phyloP scores from a whole-genome alignment of 2,113 vertebrate species.

The Rhinolophus sinicus region DNA sequence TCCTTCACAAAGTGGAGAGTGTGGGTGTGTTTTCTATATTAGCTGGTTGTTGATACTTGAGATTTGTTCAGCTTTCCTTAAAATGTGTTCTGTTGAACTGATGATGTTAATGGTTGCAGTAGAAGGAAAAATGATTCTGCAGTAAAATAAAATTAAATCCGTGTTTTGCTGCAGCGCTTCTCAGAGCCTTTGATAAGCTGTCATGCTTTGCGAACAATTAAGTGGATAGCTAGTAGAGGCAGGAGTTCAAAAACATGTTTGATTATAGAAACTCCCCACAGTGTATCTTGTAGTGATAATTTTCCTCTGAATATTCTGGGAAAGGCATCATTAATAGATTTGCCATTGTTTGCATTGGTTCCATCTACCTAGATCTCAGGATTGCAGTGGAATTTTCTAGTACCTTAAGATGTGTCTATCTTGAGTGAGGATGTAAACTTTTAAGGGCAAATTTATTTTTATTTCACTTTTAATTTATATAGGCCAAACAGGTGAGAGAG shows the following conservation, averaged over 20 bases:
- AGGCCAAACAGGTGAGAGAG: neutral
- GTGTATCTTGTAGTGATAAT: neutral
- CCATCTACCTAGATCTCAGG: neutral
- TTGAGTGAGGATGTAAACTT: neutral
- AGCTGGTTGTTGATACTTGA: neutral
- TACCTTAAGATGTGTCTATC: neutral
- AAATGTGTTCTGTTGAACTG: neutral
- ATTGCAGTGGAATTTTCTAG: neutral
- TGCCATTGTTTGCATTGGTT: neutral
- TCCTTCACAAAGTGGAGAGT: neutral
- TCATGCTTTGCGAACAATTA: neutral
- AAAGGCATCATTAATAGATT: neutral
- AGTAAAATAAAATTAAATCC: neutral
- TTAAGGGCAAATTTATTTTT: conserved; percentile 26
- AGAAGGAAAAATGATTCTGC: neutral
- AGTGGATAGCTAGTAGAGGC: neutral
- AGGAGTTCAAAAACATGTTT: neutral
- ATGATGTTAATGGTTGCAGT: neutral
- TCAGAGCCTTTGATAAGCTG: neutral
- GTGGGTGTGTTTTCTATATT: neutral
- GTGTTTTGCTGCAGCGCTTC: neutral
- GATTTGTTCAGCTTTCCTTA: conserved; percentile 3
- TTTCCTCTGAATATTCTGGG: neutral
- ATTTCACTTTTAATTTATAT: neutral
- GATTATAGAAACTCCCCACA: neutral